phyloP scores from a whole-genome alignment of 2,888 invertebrate species.

The Leptinotarsa tumamoca region DNA sequence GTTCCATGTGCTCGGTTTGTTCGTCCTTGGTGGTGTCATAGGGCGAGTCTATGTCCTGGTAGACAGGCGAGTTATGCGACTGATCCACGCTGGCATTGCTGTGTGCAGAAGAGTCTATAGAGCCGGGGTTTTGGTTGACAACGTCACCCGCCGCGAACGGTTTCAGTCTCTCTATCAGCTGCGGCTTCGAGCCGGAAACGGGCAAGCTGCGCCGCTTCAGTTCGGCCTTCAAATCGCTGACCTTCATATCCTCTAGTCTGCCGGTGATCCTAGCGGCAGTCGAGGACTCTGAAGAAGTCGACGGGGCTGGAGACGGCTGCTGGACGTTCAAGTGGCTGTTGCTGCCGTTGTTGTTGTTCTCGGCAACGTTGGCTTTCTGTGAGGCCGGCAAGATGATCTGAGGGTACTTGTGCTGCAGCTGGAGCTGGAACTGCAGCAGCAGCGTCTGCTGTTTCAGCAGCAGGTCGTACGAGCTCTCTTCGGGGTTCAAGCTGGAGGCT shows the following conservation, averaged over 20 bases:
- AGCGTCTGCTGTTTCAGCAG: conserved; percentile 94
- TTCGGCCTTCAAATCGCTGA: conserved; percentile 93
- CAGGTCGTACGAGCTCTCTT: conserved; percentile 90
- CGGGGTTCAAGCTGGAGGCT: conserved; percentile 71
- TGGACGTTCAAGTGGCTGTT: conserved; percentile 46
- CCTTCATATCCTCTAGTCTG: conserved; percentile 95
- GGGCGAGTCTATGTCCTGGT: conserved; percentile 64
- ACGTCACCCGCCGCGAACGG: conserved; percentile 70
- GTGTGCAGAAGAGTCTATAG: conserved; percentile 55
- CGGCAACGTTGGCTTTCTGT: conserved; percentile 64
- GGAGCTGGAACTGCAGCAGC: conserved; percentile 87
- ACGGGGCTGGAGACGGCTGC: conserved; percentile 64
- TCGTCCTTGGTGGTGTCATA: conserved; percentile 52
- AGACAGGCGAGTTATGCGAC: conserved; percentile 67
- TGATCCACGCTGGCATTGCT: conserved; percentile 64
- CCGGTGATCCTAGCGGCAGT: conserved; percentile 68
- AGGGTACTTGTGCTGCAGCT: conserved; percentile 85
- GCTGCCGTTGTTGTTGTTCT: conserved; percentile 33
- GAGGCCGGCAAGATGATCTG: conserved; percentile 85
- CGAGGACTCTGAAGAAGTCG: conserved; percentile 64
- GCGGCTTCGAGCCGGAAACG: conserved; percentile 96
- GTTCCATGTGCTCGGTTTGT: conserved; percentile 63
- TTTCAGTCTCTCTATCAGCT: conserved; percentile 90
- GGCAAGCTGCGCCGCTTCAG: conserved; percentile 93
- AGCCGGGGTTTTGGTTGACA: conserved; percentile 51